phyloP scores from a whole-genome alignment of 2,113 vertebrate genomes.

The Oryzias woworae region DNA sequence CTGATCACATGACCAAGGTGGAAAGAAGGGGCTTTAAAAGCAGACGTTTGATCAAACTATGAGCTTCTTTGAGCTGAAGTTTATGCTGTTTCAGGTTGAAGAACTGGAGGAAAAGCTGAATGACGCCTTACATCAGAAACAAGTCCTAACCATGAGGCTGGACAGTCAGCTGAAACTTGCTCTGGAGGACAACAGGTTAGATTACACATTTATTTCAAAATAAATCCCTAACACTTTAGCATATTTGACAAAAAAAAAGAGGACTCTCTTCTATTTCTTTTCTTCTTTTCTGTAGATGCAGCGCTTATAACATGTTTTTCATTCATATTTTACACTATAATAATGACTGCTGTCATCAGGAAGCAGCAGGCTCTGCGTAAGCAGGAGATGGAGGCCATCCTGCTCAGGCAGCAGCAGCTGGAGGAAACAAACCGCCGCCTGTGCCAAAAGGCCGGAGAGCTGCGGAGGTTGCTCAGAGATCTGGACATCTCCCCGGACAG shows the following conservation, averaged over 20 bases:
- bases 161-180: conserved; percentile 90
- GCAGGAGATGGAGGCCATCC: conserved; percentile 93
- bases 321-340: background rate
- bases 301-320: background rate
- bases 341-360: conserved; percentile 67
- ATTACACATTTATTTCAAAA: background rate
- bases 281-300: background rate
- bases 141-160: conserved; percentile 87
- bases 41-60: background rate
- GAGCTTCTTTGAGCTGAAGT: background rate
- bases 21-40: background rate
- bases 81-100: conserved; percentile 79
- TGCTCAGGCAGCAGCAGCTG: conserved; percentile 90
- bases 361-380: conserved; percentile 91
- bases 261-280: too few species aligned
- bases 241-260: too few species aligned
- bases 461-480: conserved; percentile 85
- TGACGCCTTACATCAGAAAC: conserved; percentile 91
- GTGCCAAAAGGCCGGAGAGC: conserved; percentile 87
- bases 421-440: conserved; percentile 92
- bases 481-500: conserved; percentile 87
- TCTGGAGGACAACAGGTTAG: conserved; percentile 91
- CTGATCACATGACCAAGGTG: conserved; percentile 92
- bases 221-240: background rate
- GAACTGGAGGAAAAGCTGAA: conserved; percentile 94